Evolutionary conservation across 2,797 vertebrate genomes (phyloP), one percentile per base, ranked within the genome.

Genomic region (Gadopsis marmoratus): DNA sequence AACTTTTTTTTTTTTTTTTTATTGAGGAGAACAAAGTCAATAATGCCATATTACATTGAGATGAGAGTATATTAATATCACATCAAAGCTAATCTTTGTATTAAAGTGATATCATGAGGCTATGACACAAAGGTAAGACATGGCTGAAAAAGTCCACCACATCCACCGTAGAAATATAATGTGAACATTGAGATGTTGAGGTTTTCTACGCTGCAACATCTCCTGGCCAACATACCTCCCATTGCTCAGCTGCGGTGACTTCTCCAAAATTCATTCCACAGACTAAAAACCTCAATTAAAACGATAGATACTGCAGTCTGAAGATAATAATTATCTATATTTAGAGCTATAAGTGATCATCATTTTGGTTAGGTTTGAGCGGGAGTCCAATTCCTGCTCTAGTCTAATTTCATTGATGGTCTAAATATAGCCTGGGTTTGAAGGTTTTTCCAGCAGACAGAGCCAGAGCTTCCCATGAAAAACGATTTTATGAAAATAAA

Each of bases 291-390:
- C 86, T 88, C 83, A 91, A 89, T 93, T 88, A 88, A 92, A 93
- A 86, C 81, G 58, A 91, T 80, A 91, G 86, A 91, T 92, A 85
- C 80, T 81, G 86, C 71, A 87, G 80, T 86, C 87, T 80, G 63
- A 75, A 82, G 81, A 89, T 88, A 81, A 91, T 88, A 93, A 94
- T 93, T 85, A 91, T 89, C 85, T 91, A 84, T 88, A 91, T 92
- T 93, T 93, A 90, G 86, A 90, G 88, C 86, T 79, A 76, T 91
- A 88, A 90, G 86, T 82, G 89, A 88, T 91, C 77, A 82, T 90
- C 86, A 92, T 91, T 92, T 91, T 91, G 91, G 91, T 94, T 84
- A 86, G 79, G 78, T 82, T 88, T 73, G 79, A 78, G 75, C 26
- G 3, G 60, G 82, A 85, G 71, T 88, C 84, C 84, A 88, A 86